Evolutionary conservation across 2,113 vertebrate species (phyloP), one percentile per base, ranked within the genome.

Genomic region (Hiodon tergisus): DNA sequence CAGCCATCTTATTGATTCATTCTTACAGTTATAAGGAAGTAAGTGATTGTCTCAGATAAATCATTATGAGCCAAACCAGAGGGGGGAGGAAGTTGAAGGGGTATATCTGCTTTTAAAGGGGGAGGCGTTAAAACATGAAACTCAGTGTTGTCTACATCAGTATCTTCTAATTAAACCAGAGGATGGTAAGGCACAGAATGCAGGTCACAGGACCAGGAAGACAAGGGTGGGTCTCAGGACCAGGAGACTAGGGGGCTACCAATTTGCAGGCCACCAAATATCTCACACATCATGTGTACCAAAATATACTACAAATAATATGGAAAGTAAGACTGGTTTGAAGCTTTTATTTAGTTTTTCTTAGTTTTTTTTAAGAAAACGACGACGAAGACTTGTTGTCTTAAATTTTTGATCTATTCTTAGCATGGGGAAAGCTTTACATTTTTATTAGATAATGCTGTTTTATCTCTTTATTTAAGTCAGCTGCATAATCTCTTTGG

Each of bases 21-120:
- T 77, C 73, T 46, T 62, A 5, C 73, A 46, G 53, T 79, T 81
- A 74, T 82, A 86, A 86, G 83, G 78, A 86, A 84, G 78, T 80
- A 69, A 4, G 71, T 60, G 72, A 79, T 72, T 77, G 69, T 72
- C 31, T 69, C 58, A 6, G 46, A 76, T 50, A 76, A 76, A 76
- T 76, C 75, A 52, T 76, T 76, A 70, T 11, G 5, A 17, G 17
- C 52, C 11, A 76, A 51, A 63, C 47, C 52, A 48, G 31, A 71
- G 58, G 61, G 11, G 17, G 65, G 8, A 31, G 31, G 31, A 31
- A 31, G 47, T 47, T 70, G 75, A 73, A 76, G 74, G 76, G 69
- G 59, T 78, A 74, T 75, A 69, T 16, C 72, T 16, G 31, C 63
- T 3, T 67, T 69, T 61, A 76, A 77, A 77, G 73, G 72, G 73